Conservation (phyloP, 2,113 vertebrate genomes). For the Pseudolaguvia tuberculata region DNA sequence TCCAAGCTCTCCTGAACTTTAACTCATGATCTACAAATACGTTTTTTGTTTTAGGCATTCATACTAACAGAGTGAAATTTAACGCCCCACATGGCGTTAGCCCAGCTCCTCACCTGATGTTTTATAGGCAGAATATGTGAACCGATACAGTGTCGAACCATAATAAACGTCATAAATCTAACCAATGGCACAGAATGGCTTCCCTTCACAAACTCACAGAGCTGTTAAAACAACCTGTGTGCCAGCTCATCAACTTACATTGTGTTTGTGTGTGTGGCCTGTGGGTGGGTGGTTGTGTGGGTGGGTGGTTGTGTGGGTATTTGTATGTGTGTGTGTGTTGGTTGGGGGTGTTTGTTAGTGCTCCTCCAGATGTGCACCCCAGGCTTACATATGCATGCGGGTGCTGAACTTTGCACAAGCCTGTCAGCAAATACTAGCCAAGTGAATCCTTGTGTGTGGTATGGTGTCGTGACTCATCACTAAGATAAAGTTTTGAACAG, state of each 20-base stretch:
- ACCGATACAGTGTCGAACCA: slow-evolving; percentile 38
- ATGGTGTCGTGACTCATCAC: not conserved
- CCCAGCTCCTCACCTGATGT: not conserved
- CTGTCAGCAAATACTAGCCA: slow-evolving; percentile 40
- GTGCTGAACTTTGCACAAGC: slow-evolving; percentile 45
- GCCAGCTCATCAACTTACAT: slow-evolving; percentile 42
- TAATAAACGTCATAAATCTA: slow-evolving; percentile 63
- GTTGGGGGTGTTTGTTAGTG: not conserved
- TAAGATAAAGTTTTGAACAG: not conserved
- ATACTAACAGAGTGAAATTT: slow-evolving; percentile 49
- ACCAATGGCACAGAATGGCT: slow-evolving; percentile 35
- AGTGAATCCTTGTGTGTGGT: not conserved
- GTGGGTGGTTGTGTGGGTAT: slow-evolving; percentile 2
- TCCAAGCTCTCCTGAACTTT: not conserved
- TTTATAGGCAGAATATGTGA: slow-evolving; percentile 52
- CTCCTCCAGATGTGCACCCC: slow-evolving; percentile 47
- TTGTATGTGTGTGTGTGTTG: slow-evolving; percentile 22
- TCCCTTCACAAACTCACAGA: slow-evolving; percentile 27
- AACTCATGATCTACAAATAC: slow-evolving; percentile 8
- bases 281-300: not conserved
- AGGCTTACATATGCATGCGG: slow-evolving; percentile 25
- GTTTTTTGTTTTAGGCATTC: slow-evolving; percentile 16
- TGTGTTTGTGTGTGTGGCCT: slow-evolving; percentile 28
- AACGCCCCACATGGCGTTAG: slow-evolving; percentile 44
- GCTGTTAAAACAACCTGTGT: slow-evolving; percentile 36